Evolutionary conservation across 2,888 invertebrate species (phyloP).

Genomic region (Poecilus cupreus): DNA sequence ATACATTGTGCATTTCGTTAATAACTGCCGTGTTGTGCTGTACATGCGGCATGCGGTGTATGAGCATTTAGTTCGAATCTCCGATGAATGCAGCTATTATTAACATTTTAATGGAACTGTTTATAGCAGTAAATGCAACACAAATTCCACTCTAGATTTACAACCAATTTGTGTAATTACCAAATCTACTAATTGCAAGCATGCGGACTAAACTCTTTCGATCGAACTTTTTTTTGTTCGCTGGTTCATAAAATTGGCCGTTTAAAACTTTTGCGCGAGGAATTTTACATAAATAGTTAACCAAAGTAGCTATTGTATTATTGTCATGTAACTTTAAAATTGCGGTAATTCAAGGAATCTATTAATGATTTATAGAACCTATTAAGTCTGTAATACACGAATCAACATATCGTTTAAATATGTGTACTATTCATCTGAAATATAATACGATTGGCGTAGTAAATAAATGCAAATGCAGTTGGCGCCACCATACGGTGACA

Average conservation of each 20-base stretch:
- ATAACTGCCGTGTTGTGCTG: neutral
- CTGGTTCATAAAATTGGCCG: neutral
- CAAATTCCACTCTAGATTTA: constrained; percentile 6
- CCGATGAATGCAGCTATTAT: neutral
- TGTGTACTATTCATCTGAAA: too few species aligned
- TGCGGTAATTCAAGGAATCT: too few species aligned
- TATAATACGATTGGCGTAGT: too few species aligned
- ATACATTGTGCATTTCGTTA: neutral
- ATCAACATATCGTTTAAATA: too few species aligned
- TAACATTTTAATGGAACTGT: constrained; percentile 26
- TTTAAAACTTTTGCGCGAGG: neutral
- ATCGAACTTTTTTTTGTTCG: neutral
- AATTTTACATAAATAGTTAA: too few species aligned
- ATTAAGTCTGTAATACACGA: too few species aligned
- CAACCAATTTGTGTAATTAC: constrained; percentile 13
- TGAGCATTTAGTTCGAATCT: neutral
- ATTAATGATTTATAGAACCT: too few species aligned
- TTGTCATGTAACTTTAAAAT: too few species aligned
- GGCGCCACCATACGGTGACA: too few species aligned
- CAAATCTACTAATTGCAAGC: neutral
- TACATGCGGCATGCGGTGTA: neutral
- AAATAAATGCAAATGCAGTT: too few species aligned
- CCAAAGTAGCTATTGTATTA: too few species aligned
- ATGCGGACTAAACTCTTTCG: neutral
- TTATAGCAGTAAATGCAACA: constrained; percentile 18